Conservation (phyloP, 1,140 invertebrate genomes). For the Bombus confusus region DNA sequence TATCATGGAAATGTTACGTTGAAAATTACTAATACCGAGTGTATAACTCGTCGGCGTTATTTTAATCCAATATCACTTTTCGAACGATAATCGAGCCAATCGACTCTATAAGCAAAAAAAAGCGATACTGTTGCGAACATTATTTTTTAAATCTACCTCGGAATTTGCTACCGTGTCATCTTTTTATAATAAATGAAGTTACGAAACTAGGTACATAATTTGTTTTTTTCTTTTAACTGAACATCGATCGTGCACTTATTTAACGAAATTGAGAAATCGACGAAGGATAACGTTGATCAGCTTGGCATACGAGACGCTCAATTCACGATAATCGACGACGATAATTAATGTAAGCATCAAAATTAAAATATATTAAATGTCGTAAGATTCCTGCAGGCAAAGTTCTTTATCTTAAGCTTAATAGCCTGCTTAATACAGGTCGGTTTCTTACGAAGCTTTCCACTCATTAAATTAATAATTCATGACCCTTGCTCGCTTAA, state of each 20-base stretch:
- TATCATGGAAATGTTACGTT: too few species aligned
- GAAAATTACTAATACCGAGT: not conserved
- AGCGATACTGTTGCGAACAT: not conserved
- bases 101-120: not conserved
- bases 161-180: too few species aligned
- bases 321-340: not conserved
- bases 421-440: not conserved
- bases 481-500: not conserved
- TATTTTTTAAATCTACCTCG: not conserved
- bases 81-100: not conserved
- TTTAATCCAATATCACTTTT: not conserved
- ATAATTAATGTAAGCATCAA: not conserved
- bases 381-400: not conserved
- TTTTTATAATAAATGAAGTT: too few species aligned
- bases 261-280: not conserved
- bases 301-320: too few species aligned
- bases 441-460: not conserved
- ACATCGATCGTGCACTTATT: too few species aligned
- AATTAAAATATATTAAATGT: not conserved
- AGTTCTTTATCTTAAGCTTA: not conserved
- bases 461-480: constrained; percentile 4
- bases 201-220: too few species aligned
- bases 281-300: too few species aligned
- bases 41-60: not conserved
- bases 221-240: not conserved